Base-by-base conservation (phyloP, 2,113 vertebrate species). In the Apodemus sylvaticus region DNA sequence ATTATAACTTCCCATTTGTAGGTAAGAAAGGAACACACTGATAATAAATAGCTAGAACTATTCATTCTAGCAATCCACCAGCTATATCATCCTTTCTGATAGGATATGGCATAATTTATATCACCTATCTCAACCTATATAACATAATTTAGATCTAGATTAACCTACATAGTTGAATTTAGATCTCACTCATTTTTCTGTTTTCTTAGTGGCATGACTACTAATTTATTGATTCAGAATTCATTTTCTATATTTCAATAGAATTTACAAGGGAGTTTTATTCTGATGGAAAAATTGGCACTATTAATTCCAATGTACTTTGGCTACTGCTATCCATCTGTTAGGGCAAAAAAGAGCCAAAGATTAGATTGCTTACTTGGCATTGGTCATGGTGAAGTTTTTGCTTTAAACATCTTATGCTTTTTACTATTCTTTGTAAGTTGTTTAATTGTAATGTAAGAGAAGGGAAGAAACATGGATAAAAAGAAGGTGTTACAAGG, bases 401-500 rank as follows among this genome's bases (percentile, higher is more conserved):
- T 88, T 68, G 13, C 4, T 86, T 89, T 1, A 73, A 60, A 77
- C 31, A 26, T 22, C 34, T 45, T 90, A 36, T 92, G 48, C 22
- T 88, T 4, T 16, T 73, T 20, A 79, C 4, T 86, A 77, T n/a
- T 60, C 26, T 10, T 74, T 86, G 6, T 0, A 88, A 94, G 71
- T 85, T 90, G 51, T 24, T 91, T 89, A 45, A 55, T 81, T 82
- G 86, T 34, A 71, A 95, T 58, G 13, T 19, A 86, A 86, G 39
- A 71, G 34, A 26, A 31, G 3, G 36, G 2, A 42, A 29, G 45
- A 2, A 51, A 64, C 62, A 87, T 76, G 20, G n/a, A 55, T n/a
- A 12, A 22, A 16, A 89, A 42, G 51, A 89, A 89, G 9, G 14
- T 34, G 9, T 11, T 53, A 13, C 11, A 53, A 53, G 10, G 51